These are phyloP conservation scores for Boloria selene DNA, from an alignment of 2,888 invertebrate genomes.

Conservation along the genomic window DNA sequence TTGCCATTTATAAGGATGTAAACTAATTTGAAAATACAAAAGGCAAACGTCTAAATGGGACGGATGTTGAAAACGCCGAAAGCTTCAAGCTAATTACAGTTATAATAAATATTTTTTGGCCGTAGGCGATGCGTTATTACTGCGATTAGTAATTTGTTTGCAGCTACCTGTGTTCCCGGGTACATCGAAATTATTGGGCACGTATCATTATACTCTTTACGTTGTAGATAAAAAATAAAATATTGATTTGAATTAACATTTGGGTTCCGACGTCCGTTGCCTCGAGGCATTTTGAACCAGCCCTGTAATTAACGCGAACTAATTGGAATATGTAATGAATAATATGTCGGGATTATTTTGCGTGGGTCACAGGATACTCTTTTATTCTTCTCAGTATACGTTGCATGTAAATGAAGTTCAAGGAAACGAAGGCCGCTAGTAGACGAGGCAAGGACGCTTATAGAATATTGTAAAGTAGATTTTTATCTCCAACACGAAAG, in stretches of 20 bases:
- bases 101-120: slow-evolving; percentile 48
- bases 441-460: slow-evolving; percentile 31
- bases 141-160: slow-evolving; percentile 69
- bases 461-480: slow-evolving; percentile 32
- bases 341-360: slow-evolving; percentile 35
- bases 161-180: slow-evolving; percentile 73
- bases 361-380: slow-evolving; percentile 13
- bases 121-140: slow-evolving; percentile 61
- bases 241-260: slow-evolving; percentile 41
- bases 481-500: slow-evolving; percentile 13
- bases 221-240: neutral
- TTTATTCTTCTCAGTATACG: slow-evolving; percentile 23
- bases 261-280: slow-evolving; percentile 52
- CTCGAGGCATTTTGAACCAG: slow-evolving; percentile 33
- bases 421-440: slow-evolving; percentile 30
- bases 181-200: slow-evolving; percentile 28
- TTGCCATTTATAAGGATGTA: slow-evolving; percentile 31
- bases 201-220: slow-evolving; percentile 15
- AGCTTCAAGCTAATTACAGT: slow-evolving; percentile 44
- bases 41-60: slow-evolving; percentile 30
- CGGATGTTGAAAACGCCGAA: slow-evolving; percentile 39
- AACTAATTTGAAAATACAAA: slow-evolving; percentile 31
- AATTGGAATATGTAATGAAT: slow-evolving; percentile 36
- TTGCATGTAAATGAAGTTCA: slow-evolving; percentile 35
- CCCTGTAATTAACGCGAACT: slow-evolving; percentile 39